A percentile compares a stretch with the other conserved stretches of the same genome.
phyloP scores from a whole-genome alignment of 2,888 invertebrate genomes.

The Vannuccia rotundouncinata region DNA sequence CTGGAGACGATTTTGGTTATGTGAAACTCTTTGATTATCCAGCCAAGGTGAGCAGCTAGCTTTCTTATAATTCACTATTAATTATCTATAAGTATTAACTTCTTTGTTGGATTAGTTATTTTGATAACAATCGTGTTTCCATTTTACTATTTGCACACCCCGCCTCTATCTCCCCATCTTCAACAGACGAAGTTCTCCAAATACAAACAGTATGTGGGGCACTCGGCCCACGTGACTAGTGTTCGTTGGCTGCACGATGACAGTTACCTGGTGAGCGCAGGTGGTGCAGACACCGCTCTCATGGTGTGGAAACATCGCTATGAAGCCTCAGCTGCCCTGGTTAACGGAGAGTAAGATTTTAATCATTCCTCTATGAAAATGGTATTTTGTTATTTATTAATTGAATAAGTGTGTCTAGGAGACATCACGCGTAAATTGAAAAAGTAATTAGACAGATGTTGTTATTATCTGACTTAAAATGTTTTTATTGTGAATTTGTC shows the following conservation, averaged over 20 bases:
- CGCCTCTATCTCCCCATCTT: not conserved
- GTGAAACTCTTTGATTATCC: slow-evolving; percentile 58
- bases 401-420: not conserved
- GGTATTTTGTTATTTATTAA: not conserved
- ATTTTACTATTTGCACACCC: not conserved
- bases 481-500: no score
- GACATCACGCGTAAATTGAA: not conserved
- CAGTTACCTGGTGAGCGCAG: slow-evolving; percentile 52
- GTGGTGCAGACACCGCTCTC: slow-evolving; percentile 57
- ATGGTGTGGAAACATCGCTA: slow-evolving; percentile 53
- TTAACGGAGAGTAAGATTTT: not conserved
- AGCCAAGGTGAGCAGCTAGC: slow-evolving; percentile 47
- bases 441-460: no score
- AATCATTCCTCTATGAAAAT: no score
- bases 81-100: not conserved
- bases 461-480: no score
- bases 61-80: not conserved
- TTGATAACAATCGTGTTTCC: not conserved
- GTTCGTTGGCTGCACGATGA: slow-evolving; percentile 54
- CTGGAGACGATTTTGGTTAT: slow-evolving; percentile 58
- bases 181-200: slow-evolving; percentile 56
- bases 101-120: no score
- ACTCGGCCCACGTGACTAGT: slow-evolving; percentile 58
- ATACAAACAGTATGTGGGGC: slow-evolving; percentile 55
- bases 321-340: not conserved